These are phyloP conservation scores for Microctenopoma stevenorrisi DNA, from an alignment of 2,797 vertebrate genomes.

Conservation along the genomic window DNA sequence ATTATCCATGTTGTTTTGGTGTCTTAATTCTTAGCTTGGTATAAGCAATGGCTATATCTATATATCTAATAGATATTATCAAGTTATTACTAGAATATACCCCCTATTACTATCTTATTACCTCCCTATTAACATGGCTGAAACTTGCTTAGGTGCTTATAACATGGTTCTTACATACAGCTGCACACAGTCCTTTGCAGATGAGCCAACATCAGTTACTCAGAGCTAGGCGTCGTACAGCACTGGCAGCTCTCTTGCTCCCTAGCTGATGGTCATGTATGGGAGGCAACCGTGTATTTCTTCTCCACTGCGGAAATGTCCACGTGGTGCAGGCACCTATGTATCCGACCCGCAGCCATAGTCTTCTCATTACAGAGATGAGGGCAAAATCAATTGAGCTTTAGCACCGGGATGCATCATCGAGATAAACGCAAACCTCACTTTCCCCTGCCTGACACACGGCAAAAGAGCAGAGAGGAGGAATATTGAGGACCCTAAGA, in stretches of 20 bases:
- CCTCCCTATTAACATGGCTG: background rate
- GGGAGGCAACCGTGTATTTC: constrained; percentile 15
- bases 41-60: too few relatives aligned
- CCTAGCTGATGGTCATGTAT: constrained; percentile 22
- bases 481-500: background rate
- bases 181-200: background rate
- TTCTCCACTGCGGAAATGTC: background rate
- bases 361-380: constrained; percentile 57
- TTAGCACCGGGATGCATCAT: constrained; percentile 54
- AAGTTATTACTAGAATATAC: too few relatives aligned
- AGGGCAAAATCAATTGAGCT: constrained; percentile 63
- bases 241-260: constrained; percentile 3
- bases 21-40: too few relatives aligned
- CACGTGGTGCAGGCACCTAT: constrained; percentile 20
- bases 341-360: constrained; percentile 42
- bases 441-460: constrained; percentile 37
- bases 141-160: constrained; percentile 8
- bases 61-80: too few relatives aligned
- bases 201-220: constrained; percentile 3
- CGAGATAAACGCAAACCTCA: constrained; percentile 50
- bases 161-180: background rate
- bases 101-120: too few relatives aligned
- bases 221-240: background rate
- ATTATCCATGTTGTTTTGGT: too few relatives aligned
- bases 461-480: constrained; percentile 7